Evolutionary conservation across 2,888 invertebrate species (phyloP).

Genomic region (Dicranocentrus wangi): DNA sequence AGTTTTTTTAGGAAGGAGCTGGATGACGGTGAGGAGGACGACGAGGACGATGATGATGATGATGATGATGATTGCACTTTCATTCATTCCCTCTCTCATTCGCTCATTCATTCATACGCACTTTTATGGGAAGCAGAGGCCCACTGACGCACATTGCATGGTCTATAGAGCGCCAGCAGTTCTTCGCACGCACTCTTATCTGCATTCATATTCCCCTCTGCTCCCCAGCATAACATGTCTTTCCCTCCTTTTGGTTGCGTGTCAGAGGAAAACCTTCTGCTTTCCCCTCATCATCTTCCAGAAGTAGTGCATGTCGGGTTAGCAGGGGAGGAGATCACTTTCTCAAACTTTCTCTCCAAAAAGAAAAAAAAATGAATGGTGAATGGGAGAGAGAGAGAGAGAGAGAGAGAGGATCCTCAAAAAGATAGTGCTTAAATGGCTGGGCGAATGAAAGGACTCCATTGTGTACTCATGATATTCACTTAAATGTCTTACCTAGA

Average conservation of each 20-base stretch:
- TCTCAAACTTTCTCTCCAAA: not conserved
- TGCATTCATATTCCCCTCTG: conserved; percentile 59
- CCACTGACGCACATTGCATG: conserved; percentile 58
- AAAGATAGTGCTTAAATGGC: not conserved
- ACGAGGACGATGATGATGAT: conserved; percentile 58
- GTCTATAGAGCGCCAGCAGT: conserved; percentile 40
- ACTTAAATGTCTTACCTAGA: too few relatives aligned
- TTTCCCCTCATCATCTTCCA: conserved; percentile 16
- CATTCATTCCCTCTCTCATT: conserved; percentile 58
- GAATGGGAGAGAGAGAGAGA: too few relatives aligned
- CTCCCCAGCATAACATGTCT: conserved; percentile 33
- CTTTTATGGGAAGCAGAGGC: conserved; percentile 34
- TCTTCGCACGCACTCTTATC: conserved; percentile 53
- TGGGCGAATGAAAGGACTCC: not conserved
- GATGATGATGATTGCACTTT: conserved; percentile 59
- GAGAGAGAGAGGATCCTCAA: not conserved
- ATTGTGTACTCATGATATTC: conserved; percentile 10
- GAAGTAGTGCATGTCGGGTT: too few relatives aligned
- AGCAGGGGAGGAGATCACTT: too few relatives aligned
- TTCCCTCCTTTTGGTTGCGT: conserved; percentile 13
- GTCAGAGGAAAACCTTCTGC: not conserved
- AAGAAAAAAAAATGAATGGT: not conserved
- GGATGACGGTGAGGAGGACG: not conserved
- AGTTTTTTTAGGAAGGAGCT: too few relatives aligned
- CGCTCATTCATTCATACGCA: conserved; percentile 62